Conservation (phyloP, 2,113 vertebrate species). For the Rallus limicola region DNA sequence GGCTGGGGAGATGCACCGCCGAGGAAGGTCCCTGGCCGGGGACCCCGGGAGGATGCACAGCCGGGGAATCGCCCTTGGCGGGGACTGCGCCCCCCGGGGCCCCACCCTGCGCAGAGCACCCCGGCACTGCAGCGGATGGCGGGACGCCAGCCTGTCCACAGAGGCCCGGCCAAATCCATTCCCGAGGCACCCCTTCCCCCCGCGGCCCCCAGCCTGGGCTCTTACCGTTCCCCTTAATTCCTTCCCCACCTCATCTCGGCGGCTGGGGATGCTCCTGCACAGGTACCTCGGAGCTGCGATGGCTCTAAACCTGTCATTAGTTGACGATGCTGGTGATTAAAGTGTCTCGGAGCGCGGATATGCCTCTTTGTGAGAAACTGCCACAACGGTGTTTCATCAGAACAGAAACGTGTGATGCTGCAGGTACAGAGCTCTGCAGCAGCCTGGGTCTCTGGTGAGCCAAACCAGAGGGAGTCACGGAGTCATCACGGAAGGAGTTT, state of each 20-base stretch:
- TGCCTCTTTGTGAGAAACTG: neutral
- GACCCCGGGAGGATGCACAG: neutral
- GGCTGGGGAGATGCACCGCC: neutral
- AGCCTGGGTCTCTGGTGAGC: neutral
- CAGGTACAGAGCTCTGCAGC: neutral
- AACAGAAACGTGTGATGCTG: neutral
- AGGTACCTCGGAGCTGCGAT: fast-evolving
- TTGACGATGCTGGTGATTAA: fast-evolving
- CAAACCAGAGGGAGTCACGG: neutral
- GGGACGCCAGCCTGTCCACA: neutral
- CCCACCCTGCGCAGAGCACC: neutral
- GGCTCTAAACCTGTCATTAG: neutral
- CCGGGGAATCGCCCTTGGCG: neutral
- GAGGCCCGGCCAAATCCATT: neutral
- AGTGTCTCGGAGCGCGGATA: neutral
- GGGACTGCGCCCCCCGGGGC: neutral
- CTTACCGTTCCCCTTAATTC: neutral
- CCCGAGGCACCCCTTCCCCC: neutral
- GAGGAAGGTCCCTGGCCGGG: neutral
- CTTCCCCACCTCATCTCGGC: neutral
- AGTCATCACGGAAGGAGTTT: neutral
- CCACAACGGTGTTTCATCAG: fast-evolving
- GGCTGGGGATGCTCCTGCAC: neutral
- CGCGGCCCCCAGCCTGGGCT: fast-evolving
- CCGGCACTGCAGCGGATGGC: slow-evolving; percentile 14